Evolutionary conservation across 2,888 invertebrate species (phyloP), one percentile per base, ranked within the genome.

Genomic region (Hirtodrosophila alboralis): DNA sequence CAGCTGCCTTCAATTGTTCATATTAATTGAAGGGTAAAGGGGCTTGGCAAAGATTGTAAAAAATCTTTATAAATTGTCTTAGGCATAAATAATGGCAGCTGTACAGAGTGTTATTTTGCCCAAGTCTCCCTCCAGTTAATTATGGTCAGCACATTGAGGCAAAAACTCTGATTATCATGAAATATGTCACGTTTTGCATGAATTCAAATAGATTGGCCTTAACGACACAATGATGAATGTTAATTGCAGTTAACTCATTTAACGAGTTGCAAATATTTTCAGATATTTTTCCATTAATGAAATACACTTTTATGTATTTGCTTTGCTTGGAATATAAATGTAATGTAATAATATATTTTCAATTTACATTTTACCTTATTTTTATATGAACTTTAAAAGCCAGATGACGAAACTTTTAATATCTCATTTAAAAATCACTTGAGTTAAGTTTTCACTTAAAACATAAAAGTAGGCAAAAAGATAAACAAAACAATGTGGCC

Each of bases 121-220:
- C 9, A 8, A 23, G 21, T 3, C 9, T 9, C 31, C 10, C 10
- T 26, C 18, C 18, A 30, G 28, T 45, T 16, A 7, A 3, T 2
- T n/a, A n/a, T n/a, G n/a, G n/a, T n/a, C n/a, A n/a, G n/a, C n/a
- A 12, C 36, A 4, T 10, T 27, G 7, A 33, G 8, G 6, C 8
- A 12, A 7, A 23, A 7, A 9, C 5, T 30, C 12, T 12, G 18
- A 9, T 43, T 31, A 16, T 27, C 40, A 40, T 54, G 14, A 26
- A 40, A 41, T 40, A 10, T 59, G 69, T 66, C 77, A 76, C 85
- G 84, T 73, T 81, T 69, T 58, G 37, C 53, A 52, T 81, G 56
- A 47, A 51, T 52, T 69, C 58, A 33, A 54, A 75, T 59, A 56
- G 30, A 43, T 49, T 56, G 41, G 12, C 38, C 62, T 40, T 56